phyloP scores from a whole-genome alignment of 2,888 invertebrate genomes.

The Nemapogon koenigi region DNA sequence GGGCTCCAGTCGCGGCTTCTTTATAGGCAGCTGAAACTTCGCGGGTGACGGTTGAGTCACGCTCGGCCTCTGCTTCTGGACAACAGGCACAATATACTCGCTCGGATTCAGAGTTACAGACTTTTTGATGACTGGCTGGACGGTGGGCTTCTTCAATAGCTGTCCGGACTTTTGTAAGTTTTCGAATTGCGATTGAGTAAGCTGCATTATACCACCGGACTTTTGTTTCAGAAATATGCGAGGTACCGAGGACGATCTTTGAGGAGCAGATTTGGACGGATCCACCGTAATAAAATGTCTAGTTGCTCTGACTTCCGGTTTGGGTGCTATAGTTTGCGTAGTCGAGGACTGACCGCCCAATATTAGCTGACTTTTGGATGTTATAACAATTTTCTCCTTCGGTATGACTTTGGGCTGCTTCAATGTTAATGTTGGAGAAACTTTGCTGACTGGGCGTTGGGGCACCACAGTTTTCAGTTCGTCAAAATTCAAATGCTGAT shows the following conservation, averaged over 20 bases:
- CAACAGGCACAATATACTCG: slow-evolving; percentile 26
- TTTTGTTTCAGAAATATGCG: slow-evolving; percentile 53
- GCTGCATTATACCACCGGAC: slow-evolving; percentile 53
- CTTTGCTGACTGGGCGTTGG: too few species aligned
- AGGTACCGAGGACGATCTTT: slow-evolving; percentile 42
- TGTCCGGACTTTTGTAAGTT: slow-evolving; percentile 55
- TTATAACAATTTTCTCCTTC: slow-evolving; percentile 28
- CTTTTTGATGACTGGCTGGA: slow-evolving; percentile 40
- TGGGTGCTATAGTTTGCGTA: slow-evolving; percentile 51
- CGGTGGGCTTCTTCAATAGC: slow-evolving; percentile 38
- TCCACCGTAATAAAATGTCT: slow-evolving; percentile 39
- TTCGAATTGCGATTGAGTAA: slow-evolving; percentile 57
- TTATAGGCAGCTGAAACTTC: slow-evolving; percentile 32
- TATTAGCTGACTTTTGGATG: slow-evolving; percentile 63
- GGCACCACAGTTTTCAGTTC: slow-evolving; percentile 45
- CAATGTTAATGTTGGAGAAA: background rate
- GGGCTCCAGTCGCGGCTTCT: slow-evolving; percentile 31
- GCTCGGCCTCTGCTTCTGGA: slow-evolving; percentile 33
- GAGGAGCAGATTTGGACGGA: slow-evolving; percentile 44
- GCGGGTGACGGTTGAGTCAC: slow-evolving; percentile 26
- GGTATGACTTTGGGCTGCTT: background rate
- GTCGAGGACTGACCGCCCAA: slow-evolving; percentile 45
- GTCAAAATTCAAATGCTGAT: slow-evolving; percentile 41
- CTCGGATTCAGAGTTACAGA: slow-evolving; percentile 29
- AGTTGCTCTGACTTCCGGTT: slow-evolving; percentile 52